Percentiles rank a stretch among this genome's conserved stretches.
phyloP scores from a whole-genome alignment of 2,113 vertebrate species.

The Tamias sibiricus region DNA sequence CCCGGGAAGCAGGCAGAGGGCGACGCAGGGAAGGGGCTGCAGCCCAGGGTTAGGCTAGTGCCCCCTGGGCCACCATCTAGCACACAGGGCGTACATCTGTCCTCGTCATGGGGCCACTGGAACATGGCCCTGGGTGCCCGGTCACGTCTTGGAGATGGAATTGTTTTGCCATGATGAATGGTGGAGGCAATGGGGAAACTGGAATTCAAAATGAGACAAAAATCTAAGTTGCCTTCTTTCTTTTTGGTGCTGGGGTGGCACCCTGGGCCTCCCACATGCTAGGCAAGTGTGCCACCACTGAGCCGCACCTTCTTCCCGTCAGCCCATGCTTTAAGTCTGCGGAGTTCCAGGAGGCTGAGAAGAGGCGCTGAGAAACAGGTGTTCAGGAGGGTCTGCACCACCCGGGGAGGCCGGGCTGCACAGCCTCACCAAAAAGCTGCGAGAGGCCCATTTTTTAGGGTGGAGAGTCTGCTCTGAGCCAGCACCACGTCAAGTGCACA shows the following conservation, averaged over 20 bases:
- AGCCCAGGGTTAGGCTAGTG: not conserved
- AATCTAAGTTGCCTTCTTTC: not conserved
- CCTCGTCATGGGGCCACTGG: not conserved
- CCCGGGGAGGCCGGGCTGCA: not conserved
- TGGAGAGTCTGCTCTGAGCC: not conserved
- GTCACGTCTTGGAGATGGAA: not conserved
- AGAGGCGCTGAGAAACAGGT: too few species aligned
- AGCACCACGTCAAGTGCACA: fast-evolving
- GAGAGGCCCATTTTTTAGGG: fast-evolving
- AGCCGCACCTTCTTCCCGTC: too few species aligned
- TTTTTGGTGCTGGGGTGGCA: not conserved
- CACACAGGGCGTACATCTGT: not conserved
- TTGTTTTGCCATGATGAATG: fast-evolving
- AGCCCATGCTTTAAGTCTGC: not conserved
- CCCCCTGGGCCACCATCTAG: not conserved
- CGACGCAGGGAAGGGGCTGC: not conserved
- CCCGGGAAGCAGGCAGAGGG: not conserved
- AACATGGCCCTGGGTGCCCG: not conserved
- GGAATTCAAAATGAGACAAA: not conserved
- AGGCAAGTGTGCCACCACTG: not conserved
- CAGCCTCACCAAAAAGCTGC: fast-evolving
- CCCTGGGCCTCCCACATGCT: too few species aligned
- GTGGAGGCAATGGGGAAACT: too few species aligned
- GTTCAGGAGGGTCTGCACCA: fast-evolving
- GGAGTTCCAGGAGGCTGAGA: too few species aligned